Base-by-base conservation (phyloP, 2,888 invertebrate genomes). In the Agrochola lota region DNA sequence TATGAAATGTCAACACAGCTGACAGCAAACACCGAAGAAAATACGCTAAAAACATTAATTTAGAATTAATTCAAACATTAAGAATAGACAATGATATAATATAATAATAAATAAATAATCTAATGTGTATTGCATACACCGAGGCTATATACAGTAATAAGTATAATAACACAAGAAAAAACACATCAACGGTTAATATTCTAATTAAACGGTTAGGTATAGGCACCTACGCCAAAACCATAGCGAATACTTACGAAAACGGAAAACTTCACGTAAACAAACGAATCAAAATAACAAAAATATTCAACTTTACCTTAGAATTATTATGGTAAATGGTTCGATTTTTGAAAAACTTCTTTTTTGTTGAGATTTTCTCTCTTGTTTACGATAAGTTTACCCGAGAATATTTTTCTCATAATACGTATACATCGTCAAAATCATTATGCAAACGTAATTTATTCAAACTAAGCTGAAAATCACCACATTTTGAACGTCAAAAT, bases 71-170 rank as follows among this genome's bases (percentile, higher is more conserved):
- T 26, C 5, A 63, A 76, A 66, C 23, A 55, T 59, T 26, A 59
- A 20, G 59, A 26, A 35, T 59, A 73, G 9, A 17, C 59, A 67
- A 67, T 52, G 15, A 60, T 52, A 52, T 35, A 15, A 30, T n/a
- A 80, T 8, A 43, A 60, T 66, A 59, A 49, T 71, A 43, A 71
- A 78, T 82, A 75, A 59, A 69, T 76, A 49, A 70, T 49, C 59
- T 46, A 49, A 83, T 40, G 79, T 84, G 81, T 73, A 84, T 84
- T 63, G 70, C 8, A 84, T 81, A 81, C 81, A 81, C 81, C 4
- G 49, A 62, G 4, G 23, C 49, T 71, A 52, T 62, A 11, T 15
- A 66, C 15, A 30, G 35, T 17, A 60, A 35, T 35, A 35, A 3
- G 35, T 35, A 4, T 3, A 35, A 49, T 69, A 55, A 69, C 62